Percentiles rank a stretch among this genome's conserved stretches.
Conservation (phyloP, 2,113 vertebrate genomes). For the Lutjanus erythropterus region DNA sequence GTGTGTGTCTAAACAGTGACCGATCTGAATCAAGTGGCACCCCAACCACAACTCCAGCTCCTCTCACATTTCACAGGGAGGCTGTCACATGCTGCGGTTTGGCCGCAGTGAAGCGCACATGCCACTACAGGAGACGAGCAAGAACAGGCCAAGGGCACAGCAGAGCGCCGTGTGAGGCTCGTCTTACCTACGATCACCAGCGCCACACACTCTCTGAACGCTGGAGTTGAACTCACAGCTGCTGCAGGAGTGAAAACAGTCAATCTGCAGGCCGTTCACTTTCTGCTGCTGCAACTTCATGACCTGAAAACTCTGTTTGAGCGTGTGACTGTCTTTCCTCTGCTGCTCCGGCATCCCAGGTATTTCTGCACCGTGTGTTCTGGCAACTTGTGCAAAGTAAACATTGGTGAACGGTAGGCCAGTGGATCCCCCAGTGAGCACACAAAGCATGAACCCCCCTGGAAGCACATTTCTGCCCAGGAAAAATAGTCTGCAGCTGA, state of each 20-base stretch:
- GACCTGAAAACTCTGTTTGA: constrained; percentile 19
- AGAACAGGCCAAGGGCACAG: constrained; percentile 72
- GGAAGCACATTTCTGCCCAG: constrained; percentile 58
- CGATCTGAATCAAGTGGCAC: constrained; percentile 43
- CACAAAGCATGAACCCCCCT: constrained; percentile 52
- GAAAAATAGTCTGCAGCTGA: constrained; percentile 68
- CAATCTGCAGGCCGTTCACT: constrained; percentile 37
- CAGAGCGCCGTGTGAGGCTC: constrained; percentile 48
- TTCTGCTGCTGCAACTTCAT: constrained; percentile 15
- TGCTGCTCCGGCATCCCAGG: constrained; percentile 44
- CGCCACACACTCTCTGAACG: constrained; percentile 9
- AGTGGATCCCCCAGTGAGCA: constrained; percentile 28
- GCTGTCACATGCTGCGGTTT: constrained; percentile 75
- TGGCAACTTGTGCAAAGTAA: constrained; percentile 69
- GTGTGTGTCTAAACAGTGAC: constrained; percentile 24
- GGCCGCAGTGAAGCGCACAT: constrained; percentile 57
- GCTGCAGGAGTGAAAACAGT: constrained; percentile 14
- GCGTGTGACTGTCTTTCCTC: constrained; percentile 22
- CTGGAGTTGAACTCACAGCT: constrained; percentile 31
- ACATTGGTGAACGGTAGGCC: constrained; percentile 60
- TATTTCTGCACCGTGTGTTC: constrained; percentile 55
- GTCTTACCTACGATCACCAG: constrained; percentile 60
- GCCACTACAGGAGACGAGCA: constrained; percentile 58
- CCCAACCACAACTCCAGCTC: constrained; percentile 21
- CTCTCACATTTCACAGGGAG: constrained; percentile 74